Base-by-base conservation (phyloP, 2,797 vertebrate genomes). In the Crocodylus rhombifer region DNA sequence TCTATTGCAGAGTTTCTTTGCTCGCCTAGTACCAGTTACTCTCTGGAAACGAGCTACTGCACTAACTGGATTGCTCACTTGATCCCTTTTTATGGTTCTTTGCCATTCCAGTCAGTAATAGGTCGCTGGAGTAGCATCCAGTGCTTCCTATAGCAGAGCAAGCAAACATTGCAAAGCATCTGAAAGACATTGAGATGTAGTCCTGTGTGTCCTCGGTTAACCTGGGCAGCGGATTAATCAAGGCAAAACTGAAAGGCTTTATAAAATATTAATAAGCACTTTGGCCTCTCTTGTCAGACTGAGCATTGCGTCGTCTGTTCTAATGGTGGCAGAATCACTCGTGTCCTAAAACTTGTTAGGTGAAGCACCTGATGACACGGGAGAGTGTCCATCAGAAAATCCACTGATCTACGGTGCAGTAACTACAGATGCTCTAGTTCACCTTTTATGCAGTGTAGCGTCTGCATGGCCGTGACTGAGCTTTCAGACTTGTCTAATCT, bases 241-340 rank as follows among this genome's bases (percentile, higher is more conserved):
- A 86, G 82, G 90, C 87, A 82, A 74, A 95, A 91, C 86, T 87
- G 92, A 80, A 92, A 81, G 82, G 55, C 57, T 80, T 74, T 94
- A 80, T 93, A 28, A 95, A 93, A 92, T 36, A 93, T 94, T 94
- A 92, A 93, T 93, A 12, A 71, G 64, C 51, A 26, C 86, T 56
- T 42, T 80, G 82, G 17, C 36, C 4, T 78, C 23, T 84, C 42
- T 90, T 21, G 51, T 33, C n/a, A 71, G 58, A 86, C 51, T 69
- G 64, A 17, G 78, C 10, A 17, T 67, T 60, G 60, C 79, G 78
- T 79, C 62, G 64, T 71, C 58, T 56, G 58, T 33, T 21, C 33
- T 4, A 1, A 17, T 0, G 8, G 78, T n/a, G 76, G 76, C 87
- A 51, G 76, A 76, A 55, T 67, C 2, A 0, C 71, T 60, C 8